Evolutionary conservation across 2,113 vertebrate genomes (phyloP).

Genomic region (Taxidea taxus): DNA sequence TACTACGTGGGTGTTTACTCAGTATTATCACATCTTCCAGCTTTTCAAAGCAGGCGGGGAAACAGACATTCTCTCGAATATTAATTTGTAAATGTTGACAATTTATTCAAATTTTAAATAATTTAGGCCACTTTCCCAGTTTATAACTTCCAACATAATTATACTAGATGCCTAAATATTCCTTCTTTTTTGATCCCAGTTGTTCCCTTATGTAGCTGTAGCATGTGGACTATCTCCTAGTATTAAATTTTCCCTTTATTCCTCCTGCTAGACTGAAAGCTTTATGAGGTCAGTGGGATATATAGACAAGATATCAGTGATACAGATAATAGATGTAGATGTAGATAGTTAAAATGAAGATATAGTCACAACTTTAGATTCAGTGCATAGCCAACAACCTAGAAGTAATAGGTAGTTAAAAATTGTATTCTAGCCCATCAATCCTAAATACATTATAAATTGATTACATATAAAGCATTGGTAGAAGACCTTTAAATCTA

Average conservation of each 20-base stretch:
- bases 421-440: neutral
- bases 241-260: neutral
- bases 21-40: neutral
- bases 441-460: neutral
- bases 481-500: neutral
- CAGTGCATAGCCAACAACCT: neutral
- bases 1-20: rapidly evolving
- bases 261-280: neutral
- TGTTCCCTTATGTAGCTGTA: neutral
- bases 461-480: neutral
- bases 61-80: neutral
- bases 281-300: neutral
- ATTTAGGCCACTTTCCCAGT: neutral
- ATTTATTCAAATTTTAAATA: neutral
- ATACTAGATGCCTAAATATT: neutral
- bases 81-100: neutral
- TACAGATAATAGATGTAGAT: no score
- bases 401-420: no score
- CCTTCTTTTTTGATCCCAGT: neutral
- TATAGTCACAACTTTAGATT: neutral
- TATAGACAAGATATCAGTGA: no score
- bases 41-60: neutral
- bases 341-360: neutral
- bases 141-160: neutral
- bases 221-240: neutral